phyloP scores from a whole-genome alignment of 2,113 vertebrate genomes.

The Manacus vitellinus region DNA sequence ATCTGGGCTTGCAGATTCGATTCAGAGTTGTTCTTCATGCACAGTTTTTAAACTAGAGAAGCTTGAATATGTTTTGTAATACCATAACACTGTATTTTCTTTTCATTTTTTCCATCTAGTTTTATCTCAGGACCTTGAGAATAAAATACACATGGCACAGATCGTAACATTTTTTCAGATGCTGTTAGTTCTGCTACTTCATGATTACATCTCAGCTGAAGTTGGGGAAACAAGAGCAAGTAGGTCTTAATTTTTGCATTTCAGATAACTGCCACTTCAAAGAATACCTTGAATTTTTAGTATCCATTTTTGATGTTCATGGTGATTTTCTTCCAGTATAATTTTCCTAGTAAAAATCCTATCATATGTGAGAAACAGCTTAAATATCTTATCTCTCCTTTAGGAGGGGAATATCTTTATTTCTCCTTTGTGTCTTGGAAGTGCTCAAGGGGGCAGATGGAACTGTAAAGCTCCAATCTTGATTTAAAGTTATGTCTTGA shows the following conservation, averaged over 20 bases:
- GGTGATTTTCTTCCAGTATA: not conserved
- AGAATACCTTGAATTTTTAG: not conserved
- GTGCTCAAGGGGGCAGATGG: not conserved
- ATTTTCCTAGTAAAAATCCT: not conserved
- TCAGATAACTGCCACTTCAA: not conserved
- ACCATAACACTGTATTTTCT: not conserved
- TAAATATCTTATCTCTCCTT: not conserved
- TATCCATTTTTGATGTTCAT: not conserved
- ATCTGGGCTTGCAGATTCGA: rapidly evolving
- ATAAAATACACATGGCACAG: constrained; percentile 69
- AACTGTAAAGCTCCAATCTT: not conserved
- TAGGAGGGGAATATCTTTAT: not conserved
- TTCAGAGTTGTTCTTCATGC: not conserved
- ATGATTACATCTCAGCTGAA: constrained; percentile 80
- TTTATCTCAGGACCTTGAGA: constrained; percentile 37
- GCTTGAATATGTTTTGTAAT: not conserved
- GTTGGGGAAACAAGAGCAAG: constrained; percentile 92
- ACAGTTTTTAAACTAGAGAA: not conserved
- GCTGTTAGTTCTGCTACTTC: constrained; percentile 79
- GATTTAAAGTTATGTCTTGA: not conserved
- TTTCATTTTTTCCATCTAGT: not conserved
- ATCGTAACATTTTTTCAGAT: constrained; percentile 65
- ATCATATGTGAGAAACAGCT: not conserved
- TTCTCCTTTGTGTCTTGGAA: not conserved
- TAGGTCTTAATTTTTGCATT: constrained; percentile 77